Percentiles rank a stretch among this genome's conserved stretches.
Conservation (phyloP, 2,888 invertebrate species). For the Luperina nickerlii region DNA sequence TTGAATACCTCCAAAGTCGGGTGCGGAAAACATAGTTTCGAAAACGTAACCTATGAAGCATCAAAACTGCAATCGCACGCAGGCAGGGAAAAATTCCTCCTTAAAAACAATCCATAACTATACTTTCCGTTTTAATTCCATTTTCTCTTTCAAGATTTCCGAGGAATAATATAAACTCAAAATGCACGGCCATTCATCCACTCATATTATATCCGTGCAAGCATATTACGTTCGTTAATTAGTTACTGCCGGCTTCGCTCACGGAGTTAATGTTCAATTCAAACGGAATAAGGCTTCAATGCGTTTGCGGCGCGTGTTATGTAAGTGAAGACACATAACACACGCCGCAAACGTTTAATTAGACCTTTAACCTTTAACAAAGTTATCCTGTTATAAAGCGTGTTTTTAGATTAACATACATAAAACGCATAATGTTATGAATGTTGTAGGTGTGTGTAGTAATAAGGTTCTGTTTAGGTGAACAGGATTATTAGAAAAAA, state of each 20-base stretch:
- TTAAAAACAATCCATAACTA: neutral
- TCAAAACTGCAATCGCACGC: neutral
- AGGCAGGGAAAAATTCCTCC: neutral
- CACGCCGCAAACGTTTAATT: slow-evolving; percentile 3
- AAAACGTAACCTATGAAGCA: neutral
- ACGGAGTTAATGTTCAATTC: slow-evolving; percentile 6
- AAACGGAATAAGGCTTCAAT: slow-evolving; percentile 23
- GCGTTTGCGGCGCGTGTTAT: neutral
- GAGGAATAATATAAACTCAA: neutral
- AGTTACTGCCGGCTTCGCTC: slow-evolving; percentile 6
- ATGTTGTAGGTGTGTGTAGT: neutral
- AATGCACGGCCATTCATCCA: neutral
- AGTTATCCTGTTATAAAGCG: neutral
- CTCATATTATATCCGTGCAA: neutral
- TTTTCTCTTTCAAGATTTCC: neutral
- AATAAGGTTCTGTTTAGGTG: neutral
- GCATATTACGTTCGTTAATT: neutral
- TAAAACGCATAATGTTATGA: neutral
- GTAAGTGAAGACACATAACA: neutral
- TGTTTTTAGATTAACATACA: neutral
- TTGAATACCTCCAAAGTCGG: neutral
- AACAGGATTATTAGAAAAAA: neutral
- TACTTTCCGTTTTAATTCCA: neutral
- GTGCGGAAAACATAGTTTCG: neutral
- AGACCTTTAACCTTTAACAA: neutral